Base-by-base conservation (phyloP, 1,140 invertebrate genomes). In the Sipha flava region DNA sequence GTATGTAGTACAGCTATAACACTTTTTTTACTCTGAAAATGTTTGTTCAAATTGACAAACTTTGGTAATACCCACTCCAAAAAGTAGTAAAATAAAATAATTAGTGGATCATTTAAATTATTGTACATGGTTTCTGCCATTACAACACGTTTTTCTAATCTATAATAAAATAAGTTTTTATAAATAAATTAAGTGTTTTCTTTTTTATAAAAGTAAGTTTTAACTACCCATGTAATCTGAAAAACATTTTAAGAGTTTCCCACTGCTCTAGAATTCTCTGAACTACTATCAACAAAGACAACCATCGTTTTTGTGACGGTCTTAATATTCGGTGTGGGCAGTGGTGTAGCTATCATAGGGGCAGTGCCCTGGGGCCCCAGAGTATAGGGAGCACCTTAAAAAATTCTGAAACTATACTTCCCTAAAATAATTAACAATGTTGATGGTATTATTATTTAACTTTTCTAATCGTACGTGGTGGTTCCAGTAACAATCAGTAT, bases 11-110 rank as follows among this genome's bases (percentile, higher is more conserved):
- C 64, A 5, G 81, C 70, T 7, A 82, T 68, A 16, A 82, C 57
- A 18, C 70, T 43, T 79, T 81, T 81, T 23, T 81, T 66, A 43
- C 80, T 81, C 54, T 83, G 81, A 45, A 82, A 82, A 12, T 73
- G 59, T 64, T 80, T 59, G 79, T 83, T 83, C 26, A 81, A 45
- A 31, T 82, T 72, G 7, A 80, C 80, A 57, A 83, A 81, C 79
- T 82, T 82, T 1, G 80, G 81, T 68, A 82, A 80, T 57, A 82
- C 62, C 49, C 72, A 83, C 21, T 81, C 80, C 40, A 83, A 72
- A 75, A 82, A 83, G 10, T 79, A 59, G 75, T 81, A 83, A 77
- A 80, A 79, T 23, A 83, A 34, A 59, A 82, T 81, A 14, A 82
- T 80, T 3, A 82, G 68, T 21, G 81, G 80, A 80, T 83, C 81